Evolutionary conservation across 2,888 invertebrate species (phyloP).

Genomic region (Arge pagana): DNA sequence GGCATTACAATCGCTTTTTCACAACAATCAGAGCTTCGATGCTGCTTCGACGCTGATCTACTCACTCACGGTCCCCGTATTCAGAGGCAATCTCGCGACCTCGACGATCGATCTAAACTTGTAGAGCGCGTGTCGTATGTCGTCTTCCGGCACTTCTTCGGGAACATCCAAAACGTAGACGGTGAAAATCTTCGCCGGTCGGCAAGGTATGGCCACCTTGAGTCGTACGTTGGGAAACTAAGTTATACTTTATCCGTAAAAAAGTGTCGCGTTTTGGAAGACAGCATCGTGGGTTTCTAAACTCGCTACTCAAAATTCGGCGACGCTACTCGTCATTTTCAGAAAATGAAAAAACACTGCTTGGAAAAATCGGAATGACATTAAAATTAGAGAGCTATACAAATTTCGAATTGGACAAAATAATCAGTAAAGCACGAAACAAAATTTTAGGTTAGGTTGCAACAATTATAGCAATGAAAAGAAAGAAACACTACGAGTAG

Average conservation of each 20-base stretch:
- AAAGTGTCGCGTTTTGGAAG: too few species aligned
- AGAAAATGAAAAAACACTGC: not conserved
- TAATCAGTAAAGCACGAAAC: too few species aligned
- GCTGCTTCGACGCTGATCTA: constrained; percentile 21
- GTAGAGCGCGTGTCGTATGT: constrained; percentile 79
- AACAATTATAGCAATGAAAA: too few species aligned
- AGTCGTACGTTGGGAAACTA: constrained; percentile 24
- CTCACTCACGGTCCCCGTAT: constrained; percentile 52
- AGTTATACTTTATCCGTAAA: too few species aligned
- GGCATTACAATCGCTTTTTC: not conserved
- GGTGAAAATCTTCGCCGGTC: constrained; percentile 87
- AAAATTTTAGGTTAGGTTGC: too few species aligned
- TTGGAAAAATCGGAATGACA: not conserved
- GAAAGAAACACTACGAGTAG: too few species aligned
- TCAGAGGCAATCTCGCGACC: constrained; percentile 70
- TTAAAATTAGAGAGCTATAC: too few species aligned
- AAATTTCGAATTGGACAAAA: too few species aligned
- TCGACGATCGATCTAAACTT: constrained; percentile 81
- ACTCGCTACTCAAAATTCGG: too few species aligned
- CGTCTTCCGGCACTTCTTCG: constrained; percentile 83
- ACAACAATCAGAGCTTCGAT: constrained; percentile 25
- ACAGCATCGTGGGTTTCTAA: too few species aligned
- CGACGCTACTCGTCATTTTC: constrained; percentile 10
- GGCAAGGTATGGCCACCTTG: constrained; percentile 80
- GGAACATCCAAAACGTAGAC: constrained; percentile 83